These are phyloP conservation scores for Anhinga anhinga DNA, from an alignment of 2,113 vertebrate genomes.

Conservation along the genomic window DNA sequence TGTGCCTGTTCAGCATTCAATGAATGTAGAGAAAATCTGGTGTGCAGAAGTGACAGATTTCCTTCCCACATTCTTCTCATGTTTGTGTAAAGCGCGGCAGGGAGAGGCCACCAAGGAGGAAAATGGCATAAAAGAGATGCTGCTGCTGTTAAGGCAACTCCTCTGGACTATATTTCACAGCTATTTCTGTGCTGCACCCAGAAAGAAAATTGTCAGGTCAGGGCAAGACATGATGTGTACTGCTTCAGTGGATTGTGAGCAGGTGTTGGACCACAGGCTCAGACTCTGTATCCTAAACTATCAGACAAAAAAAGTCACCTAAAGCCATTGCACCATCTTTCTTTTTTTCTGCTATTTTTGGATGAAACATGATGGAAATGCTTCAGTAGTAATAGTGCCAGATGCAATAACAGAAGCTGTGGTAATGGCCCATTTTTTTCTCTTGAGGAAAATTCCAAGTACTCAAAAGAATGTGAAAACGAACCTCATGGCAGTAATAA, in stretches of 20 bases:
- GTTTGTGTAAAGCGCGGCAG: neutral
- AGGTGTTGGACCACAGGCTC: neutral
- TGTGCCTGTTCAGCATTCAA: neutral
- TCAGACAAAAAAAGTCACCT: neutral
- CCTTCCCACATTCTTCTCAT: neutral
- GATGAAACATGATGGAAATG: neutral
- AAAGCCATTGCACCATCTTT: neutral
- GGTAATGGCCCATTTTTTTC: neutral
- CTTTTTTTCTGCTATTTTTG: neutral
- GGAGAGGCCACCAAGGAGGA: neutral
- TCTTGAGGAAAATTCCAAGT: constrained; percentile 25
- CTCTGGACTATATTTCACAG: neutral
- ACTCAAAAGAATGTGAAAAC: constrained; percentile 13
- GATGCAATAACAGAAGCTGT: constrained; percentile 18
- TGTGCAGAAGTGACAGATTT: neutral
- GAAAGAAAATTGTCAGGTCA: neutral
- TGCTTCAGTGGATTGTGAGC: neutral
- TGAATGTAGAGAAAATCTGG: neutral
- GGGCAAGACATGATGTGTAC: neutral
- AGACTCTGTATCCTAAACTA: neutral
- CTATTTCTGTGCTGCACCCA: neutral
- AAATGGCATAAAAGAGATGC: neutral
- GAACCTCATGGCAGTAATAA: constrained; percentile 21
- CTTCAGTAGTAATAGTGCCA: neutral
- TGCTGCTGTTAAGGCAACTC: neutral